phyloP scores from a whole-genome alignment of 2,113 vertebrate species.

The Glaucidium brasilianum region DNA sequence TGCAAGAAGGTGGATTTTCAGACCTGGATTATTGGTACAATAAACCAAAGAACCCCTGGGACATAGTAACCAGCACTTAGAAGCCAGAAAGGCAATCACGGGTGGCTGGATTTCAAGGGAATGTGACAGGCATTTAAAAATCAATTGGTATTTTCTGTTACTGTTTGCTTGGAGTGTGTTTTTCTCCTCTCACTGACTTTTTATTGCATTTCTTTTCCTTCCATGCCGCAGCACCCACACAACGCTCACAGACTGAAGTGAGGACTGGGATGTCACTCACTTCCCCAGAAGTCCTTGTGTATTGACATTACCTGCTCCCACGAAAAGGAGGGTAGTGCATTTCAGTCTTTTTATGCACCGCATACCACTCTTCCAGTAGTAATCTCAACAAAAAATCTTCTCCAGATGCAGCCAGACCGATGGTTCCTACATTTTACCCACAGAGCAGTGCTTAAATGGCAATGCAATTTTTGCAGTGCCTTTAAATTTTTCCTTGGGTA shows the following conservation, averaged over 20 bases:
- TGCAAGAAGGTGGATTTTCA: constrained; percentile 6
- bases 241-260: neutral
- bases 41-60: neutral
- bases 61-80: neutral
- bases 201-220: neutral
- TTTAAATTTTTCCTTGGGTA: neutral
- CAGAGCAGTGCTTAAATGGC: neutral
- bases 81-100: neutral
- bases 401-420: neutral
- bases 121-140: neutral
- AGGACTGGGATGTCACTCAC: neutral
- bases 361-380: neutral
- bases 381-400: neutral
- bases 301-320: neutral
- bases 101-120: neutral
- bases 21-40: neutral
- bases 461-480: neutral
- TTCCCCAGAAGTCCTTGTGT: neutral
- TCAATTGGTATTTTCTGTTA: neutral
- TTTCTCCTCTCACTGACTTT: neutral
- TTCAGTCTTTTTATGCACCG: neutral
- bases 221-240: neutral
- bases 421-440: neutral
- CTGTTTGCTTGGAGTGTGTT: neutral
- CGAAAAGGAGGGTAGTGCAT: neutral